Evolutionary conservation across 2,888 invertebrate species (phyloP).

Genomic region (Acrobasis repandana): DNA sequence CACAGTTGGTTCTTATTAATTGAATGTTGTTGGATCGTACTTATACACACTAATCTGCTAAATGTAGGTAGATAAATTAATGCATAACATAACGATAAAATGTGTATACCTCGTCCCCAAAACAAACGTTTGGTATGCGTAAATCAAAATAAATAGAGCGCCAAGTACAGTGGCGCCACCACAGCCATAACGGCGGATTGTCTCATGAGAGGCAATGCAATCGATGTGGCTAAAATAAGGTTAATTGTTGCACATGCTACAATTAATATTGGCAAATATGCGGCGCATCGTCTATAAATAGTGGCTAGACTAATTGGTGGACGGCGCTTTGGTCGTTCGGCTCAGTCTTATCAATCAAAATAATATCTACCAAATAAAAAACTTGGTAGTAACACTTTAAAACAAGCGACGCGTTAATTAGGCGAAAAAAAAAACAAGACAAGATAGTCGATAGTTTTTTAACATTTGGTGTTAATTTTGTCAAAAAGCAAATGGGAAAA

Average conservation of each 20-base stretch:
- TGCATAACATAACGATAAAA: too few species aligned
- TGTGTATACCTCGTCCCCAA: background rate
- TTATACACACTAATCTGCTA: too few species aligned
- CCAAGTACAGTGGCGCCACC: slow-evolving; percentile 9
- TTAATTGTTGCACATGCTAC: slow-evolving; percentile 13
- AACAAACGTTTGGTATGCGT: slow-evolving; percentile 2
- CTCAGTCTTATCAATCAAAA: slow-evolving; percentile 9
- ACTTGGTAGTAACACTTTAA: too few species aligned
- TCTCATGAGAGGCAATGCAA: slow-evolving; percentile 8
- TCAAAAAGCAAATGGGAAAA: too few species aligned
- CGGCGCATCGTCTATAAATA: slow-evolving; percentile 8
- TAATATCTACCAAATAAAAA: background rate
- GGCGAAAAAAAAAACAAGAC: too few species aligned
- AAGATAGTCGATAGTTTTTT: too few species aligned
- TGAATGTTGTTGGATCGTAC: too few species aligned
- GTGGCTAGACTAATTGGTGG: slow-evolving; percentile 10
- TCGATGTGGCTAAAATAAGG: slow-evolving; percentile 9
- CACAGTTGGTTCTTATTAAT: too few species aligned
- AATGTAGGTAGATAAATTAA: too few species aligned
- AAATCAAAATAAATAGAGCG: background rate
- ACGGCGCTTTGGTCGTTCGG: background rate
- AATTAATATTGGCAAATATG: slow-evolving; percentile 17
- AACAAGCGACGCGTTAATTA: too few species aligned
- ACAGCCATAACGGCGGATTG: background rate
- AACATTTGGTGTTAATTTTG: too few species aligned